These are phyloP conservation scores for Neolamprologus caudopunctatus DNA, from an alignment of 2,113 vertebrate genomes.

Conservation along the genomic window DNA sequence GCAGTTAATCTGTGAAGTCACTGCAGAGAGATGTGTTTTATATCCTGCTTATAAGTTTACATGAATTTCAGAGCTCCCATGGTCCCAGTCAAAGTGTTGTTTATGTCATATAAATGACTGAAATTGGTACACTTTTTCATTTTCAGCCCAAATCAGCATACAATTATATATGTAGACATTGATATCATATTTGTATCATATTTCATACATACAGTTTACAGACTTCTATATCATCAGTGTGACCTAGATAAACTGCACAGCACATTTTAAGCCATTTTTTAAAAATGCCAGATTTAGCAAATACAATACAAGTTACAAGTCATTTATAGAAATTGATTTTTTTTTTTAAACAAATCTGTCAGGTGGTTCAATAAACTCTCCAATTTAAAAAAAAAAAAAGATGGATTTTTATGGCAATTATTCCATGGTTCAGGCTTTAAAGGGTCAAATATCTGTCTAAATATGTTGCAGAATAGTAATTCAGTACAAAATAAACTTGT, in stretches of 20 bases:
- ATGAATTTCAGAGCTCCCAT: background rate
- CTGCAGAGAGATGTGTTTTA: background rate
- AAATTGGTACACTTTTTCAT: background rate
- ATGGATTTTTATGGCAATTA: background rate
- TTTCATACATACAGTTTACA: background rate
- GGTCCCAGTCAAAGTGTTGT: background rate
- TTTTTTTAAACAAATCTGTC: background rate
- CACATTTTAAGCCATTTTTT: fast-evolving
- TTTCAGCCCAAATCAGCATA: background rate
- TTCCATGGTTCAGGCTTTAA: background rate
- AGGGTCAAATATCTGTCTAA: background rate
- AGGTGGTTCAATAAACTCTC: background rate
- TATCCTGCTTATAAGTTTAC: background rate
- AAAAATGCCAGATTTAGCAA: background rate
- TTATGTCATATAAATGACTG: background rate
- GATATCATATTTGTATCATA: background rate
- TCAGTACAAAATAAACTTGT: background rate
- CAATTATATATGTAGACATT: background rate
- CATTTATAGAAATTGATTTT: background rate
- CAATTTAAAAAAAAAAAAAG: background rate
- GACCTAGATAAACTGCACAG: background rate
- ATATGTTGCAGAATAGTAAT: background rate
- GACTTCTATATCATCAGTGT: background rate
- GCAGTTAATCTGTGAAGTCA: background rate
- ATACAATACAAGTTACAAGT: background rate